Evolutionary conservation across 2,888 invertebrate genomes (phyloP).

Genomic region (Tenthredo notha): DNA sequence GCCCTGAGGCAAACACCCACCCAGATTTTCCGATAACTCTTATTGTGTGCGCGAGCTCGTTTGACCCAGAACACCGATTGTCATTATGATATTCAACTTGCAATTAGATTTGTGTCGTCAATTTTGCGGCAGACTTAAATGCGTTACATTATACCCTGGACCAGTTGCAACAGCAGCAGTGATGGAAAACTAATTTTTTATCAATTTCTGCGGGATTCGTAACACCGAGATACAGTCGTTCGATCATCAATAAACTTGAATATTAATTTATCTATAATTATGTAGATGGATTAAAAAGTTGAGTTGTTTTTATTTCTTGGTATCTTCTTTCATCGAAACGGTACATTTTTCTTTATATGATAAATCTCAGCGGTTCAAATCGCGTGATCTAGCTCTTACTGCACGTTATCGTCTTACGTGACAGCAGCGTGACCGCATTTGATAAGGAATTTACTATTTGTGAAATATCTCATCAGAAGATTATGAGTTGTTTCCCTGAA

Average conservation of each 20-base stretch:
- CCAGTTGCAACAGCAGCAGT: not conserved
- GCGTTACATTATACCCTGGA: not conserved
- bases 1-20: constrained; percentile 26
- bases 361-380: not conserved
- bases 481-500: not conserved
- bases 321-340: not conserved
- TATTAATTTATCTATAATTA: not conserved
- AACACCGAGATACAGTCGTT: not conserved
- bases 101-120: not conserved
- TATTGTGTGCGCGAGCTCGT: constrained; percentile 13
- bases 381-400: constrained; percentile 18
- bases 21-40: constrained; percentile 43
- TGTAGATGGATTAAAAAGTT: not conserved
- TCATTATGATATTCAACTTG: not conserved
- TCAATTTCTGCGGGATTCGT: not conserved
- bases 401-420: not conserved
- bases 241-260: not conserved
- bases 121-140: not conserved
- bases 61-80: constrained; percentile 36
- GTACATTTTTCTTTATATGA: not conserved
- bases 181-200: not conserved
- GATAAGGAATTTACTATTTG: constrained; percentile 30
- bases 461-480: not conserved
- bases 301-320: not conserved
- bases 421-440: constrained; percentile 1